phyloP scores from a whole-genome alignment of 2,888 invertebrate species.

The Rapana venosa region DNA sequence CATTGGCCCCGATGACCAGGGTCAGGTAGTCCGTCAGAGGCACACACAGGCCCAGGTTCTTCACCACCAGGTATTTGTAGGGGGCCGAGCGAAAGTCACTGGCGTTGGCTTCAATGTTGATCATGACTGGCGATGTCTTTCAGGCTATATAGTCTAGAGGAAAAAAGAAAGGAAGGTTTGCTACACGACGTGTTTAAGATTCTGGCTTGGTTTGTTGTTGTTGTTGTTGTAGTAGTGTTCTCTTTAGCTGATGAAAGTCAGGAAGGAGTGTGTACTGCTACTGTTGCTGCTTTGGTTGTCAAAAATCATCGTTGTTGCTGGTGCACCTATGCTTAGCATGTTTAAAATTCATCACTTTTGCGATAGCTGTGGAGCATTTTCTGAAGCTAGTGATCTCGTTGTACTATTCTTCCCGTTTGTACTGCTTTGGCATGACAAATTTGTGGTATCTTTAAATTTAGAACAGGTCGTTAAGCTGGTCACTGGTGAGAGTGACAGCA shows the following conservation, averaged over 20 bases:
- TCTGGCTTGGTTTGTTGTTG: not conserved
- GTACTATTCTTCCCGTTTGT: too few species aligned
- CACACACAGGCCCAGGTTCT: conserved; percentile 33
- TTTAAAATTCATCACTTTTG: too few species aligned
- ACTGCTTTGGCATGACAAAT: too few species aligned
- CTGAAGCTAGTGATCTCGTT: too few species aligned
- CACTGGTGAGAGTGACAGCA: too few species aligned
- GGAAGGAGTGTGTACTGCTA: not conserved
- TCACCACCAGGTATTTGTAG: not conserved
- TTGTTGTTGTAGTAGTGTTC: not conserved
- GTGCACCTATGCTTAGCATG: too few species aligned
- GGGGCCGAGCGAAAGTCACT: not conserved
- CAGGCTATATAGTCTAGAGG: not conserved
- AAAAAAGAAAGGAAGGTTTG: not conserved
- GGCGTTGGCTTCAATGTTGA: not conserved
- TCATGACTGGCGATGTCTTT: not conserved
- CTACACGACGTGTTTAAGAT: not conserved
- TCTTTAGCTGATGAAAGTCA: not conserved
- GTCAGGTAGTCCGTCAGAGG: conserved; percentile 24
- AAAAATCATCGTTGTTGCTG: not conserved
- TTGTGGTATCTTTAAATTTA: too few species aligned
- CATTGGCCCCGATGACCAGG: not conserved
- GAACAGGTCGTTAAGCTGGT: too few species aligned
- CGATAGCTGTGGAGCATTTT: too few species aligned
- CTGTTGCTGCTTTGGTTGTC: not conserved